phyloP scores from a whole-genome alignment of 1,140 invertebrate genomes.

The Drosophila hydei region DNA sequence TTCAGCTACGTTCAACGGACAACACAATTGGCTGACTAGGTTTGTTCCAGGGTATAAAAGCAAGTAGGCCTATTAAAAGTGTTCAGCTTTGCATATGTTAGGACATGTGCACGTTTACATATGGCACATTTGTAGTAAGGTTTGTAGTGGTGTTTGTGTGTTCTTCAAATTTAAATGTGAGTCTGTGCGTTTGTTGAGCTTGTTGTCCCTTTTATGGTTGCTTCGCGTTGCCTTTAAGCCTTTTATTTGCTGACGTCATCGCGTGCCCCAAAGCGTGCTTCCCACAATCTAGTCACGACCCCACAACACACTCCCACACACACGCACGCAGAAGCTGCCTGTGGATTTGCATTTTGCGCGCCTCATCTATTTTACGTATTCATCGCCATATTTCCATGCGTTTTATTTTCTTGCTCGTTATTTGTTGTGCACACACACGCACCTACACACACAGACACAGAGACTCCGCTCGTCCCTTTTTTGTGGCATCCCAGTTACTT shows the following conservation, averaged over 20 bases:
- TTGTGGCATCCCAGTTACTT: slow-evolving; percentile 4
- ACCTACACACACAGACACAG: slow-evolving; percentile 28
- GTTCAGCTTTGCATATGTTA: slow-evolving; percentile 34
- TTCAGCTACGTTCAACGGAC: too few species aligned
- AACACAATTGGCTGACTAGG: too few species aligned
- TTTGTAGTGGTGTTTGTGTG: background rate
- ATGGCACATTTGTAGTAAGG: background rate
- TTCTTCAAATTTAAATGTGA: slow-evolving; percentile 22
- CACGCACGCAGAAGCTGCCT: background rate
- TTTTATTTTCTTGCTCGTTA: slow-evolving; percentile 58
- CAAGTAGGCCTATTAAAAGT: slow-evolving; percentile 17
- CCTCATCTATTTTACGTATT: slow-evolving; percentile 77
- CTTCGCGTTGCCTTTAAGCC: slow-evolving; percentile 33
- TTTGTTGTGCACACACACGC: slow-evolving; percentile 45
- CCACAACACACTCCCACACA: slow-evolving; percentile 1
- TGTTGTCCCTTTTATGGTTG: slow-evolving; percentile 38
- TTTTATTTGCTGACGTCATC: slow-evolving; percentile 45
- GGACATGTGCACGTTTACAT: slow-evolving; percentile 2
- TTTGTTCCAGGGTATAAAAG: slow-evolving; percentile 8
- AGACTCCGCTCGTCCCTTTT: background rate
- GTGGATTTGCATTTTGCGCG: slow-evolving; percentile 65
- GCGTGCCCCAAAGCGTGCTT: background rate
- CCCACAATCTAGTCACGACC: background rate
- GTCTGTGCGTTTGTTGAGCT: slow-evolving; percentile 15
- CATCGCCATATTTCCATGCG: slow-evolving; percentile 75